Evolutionary conservation across 2,797 vertebrate species (phyloP), one percentile per base, ranked within the genome.

Genomic region (Lacerta bilineata): DNA sequence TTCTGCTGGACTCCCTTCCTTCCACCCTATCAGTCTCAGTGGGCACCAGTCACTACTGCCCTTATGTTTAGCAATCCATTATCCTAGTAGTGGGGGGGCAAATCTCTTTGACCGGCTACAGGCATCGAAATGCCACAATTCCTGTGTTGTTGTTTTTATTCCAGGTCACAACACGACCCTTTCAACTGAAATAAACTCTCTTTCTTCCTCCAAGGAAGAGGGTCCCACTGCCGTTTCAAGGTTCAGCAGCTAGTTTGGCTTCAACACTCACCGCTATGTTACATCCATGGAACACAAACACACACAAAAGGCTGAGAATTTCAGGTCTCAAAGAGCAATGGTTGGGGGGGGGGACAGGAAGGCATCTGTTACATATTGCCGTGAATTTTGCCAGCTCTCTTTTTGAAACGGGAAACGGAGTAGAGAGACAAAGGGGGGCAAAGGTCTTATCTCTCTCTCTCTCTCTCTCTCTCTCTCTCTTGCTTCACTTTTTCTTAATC

Each of bases 371-470:
- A 96, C 93, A 96, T 95, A 95, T 94, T 89, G 88, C 92, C 85
- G 89, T 90, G 91, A 93, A 96, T 72, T 96, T 95, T 95, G 96
- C 95, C 96, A 96, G 91, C 85, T 91, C 68, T 91, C 93, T 93
- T 89, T 96, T 93, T 90, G 89, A 96, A 97, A 97, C 82, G 94
- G 97, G 96, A 97, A 97, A 97, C 8, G 4, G 96, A 96, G 96
- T 96, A 97, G 95, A 23, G 96, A 95, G 95, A 92, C 95, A 96
- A 97, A 96, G 96, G 94, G 95, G 96, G 95, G 95, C 96, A 97
- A 96, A 95, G 94, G 80, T 95, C 96, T 84, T 92, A 1, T 33
- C 33, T 33, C 33, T 29, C 43, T 29, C 39, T 3, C 33, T 46
- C 29, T n/a, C 6, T 2, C 20, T 20, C 46, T 15, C 13, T 29